Base-by-base conservation (phyloP, 2,888 invertebrate species). In the Erebia epiphron region DNA sequence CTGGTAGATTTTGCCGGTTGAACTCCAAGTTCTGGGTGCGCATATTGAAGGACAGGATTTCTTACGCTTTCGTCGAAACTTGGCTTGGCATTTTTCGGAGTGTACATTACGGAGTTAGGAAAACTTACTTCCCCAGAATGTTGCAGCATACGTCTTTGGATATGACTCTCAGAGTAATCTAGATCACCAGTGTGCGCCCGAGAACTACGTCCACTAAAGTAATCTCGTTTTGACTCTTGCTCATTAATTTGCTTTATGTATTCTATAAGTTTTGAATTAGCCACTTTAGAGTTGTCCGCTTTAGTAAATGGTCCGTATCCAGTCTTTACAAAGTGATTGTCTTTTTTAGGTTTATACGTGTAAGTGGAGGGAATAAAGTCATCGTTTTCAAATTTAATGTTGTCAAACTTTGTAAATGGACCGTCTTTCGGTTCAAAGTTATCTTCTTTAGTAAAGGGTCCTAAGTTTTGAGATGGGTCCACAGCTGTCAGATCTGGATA, bases 21-120 rank as follows among this genome's bases (percentile, higher is more conserved):
- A 0, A 96, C 95, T 14, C 97, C 97, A 7, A 97, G 86, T 78
- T 97, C 97, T 0, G 97, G 97, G 82, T 97, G 97, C 0, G 97
- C 97, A 80, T 97, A 97, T 79, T 97, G 96, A 0, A 97, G 90
- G 3, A 97, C 96, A 0, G 97, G 97, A 35, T 96, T 95, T 56
- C 97, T 90, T 0, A 96, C 95, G 46, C 96, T 96, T 77, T 96
- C 95, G 73, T 95, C 96, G 73, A 96, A 95, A 9, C 94, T 94
- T 7, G 95, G 94, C 76, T 94, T 94, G 1, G 94, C 93, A 75
- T 93, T 94, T 71, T 94, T 94, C 0, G 95, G 93, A 1, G 95
- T 94, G 80, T 96, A 96, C 80, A 95, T 85, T 14, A 94, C 89
- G 0, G 96, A 96, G 75, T 95, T 95, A 0, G 96, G 96, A 78